Conservation (phyloP, 2,113 vertebrate genomes). For the Pitta sordida region DNA sequence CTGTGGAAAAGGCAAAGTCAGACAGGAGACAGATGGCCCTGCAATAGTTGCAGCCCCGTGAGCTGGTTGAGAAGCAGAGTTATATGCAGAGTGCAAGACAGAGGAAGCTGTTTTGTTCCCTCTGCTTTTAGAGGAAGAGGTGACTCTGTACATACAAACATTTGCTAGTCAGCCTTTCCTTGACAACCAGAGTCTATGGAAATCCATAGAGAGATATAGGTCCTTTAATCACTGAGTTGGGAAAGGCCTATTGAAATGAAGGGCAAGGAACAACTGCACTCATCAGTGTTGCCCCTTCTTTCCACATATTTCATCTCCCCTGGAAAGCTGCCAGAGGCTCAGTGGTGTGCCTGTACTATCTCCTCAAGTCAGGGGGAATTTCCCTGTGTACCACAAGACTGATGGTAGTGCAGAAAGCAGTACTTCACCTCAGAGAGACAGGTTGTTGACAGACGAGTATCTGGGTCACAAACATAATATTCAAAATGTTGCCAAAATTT, state of each 20-base stretch:
- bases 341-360: not conserved
- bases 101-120: not conserved
- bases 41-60: not conserved
- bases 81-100: not conserved
- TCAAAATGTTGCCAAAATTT: not conserved
- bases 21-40: not conserved
- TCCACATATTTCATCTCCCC: not conserved
- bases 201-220: fast-evolving
- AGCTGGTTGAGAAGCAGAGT: not conserved
- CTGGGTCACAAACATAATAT: not conserved
- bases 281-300: not conserved
- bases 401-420: not conserved
- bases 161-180: not conserved
- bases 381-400: not conserved
- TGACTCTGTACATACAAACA: not conserved
- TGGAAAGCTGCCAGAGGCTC: not conserved
- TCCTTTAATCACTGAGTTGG: not conserved
- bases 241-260: not conserved
- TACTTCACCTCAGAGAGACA: not conserved
- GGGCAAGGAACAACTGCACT: not conserved
- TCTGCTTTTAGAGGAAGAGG: not conserved
- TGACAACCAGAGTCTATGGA: fast-evolving
- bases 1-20: not conserved
- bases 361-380: not conserved
- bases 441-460: not conserved